phyloP scores from a whole-genome alignment of 2,797 vertebrate species.

The Percopsis omiscomaycus region DNA sequence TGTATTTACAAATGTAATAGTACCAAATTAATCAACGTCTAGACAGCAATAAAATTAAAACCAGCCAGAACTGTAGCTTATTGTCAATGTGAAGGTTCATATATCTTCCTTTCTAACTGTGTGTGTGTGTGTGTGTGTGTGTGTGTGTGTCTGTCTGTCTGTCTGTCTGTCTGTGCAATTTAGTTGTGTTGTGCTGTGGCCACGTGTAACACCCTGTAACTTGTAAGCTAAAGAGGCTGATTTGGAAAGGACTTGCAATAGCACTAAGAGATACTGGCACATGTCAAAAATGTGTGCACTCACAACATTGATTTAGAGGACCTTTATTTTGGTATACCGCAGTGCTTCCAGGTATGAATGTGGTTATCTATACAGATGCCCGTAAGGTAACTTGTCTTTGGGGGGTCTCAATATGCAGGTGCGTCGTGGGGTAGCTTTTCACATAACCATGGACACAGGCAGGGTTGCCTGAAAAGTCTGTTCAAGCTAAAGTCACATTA shows the following conservation, averaged over 20 bases:
- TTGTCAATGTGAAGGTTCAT: neutral
- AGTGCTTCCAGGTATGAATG: too few relatives aligned
- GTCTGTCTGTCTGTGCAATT: neutral
- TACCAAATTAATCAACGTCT: too few relatives aligned
- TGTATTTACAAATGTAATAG: too few relatives aligned
- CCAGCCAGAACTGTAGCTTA: too few relatives aligned
- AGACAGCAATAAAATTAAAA: too few relatives aligned
- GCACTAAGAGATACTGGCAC: too few relatives aligned
- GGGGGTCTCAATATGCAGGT: neutral
- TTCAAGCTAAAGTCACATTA: neutral
- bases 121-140: too few relatives aligned
- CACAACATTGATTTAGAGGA: too few relatives aligned
- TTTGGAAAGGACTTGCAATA: too few relatives aligned
- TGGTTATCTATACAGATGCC: neutral
- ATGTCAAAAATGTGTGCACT: too few relatives aligned
- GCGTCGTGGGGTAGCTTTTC: neutral
- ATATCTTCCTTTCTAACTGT: too few relatives aligned
- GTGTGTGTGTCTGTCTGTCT: neutral
- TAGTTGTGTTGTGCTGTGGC: neutral
- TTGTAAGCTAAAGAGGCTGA: too few relatives aligned
- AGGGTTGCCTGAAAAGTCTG: neutral
- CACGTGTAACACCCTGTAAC: neutral
- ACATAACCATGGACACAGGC: neutral
- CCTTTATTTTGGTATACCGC: slow-evolving; percentile 22
- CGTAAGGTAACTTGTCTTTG: neutral